Percentiles rank a stretch among this genome's conserved stretches.
Evolutionary conservation across 1,140 invertebrate genomes (phyloP).

Genomic region (Tetragnatha versicolor): DNA sequence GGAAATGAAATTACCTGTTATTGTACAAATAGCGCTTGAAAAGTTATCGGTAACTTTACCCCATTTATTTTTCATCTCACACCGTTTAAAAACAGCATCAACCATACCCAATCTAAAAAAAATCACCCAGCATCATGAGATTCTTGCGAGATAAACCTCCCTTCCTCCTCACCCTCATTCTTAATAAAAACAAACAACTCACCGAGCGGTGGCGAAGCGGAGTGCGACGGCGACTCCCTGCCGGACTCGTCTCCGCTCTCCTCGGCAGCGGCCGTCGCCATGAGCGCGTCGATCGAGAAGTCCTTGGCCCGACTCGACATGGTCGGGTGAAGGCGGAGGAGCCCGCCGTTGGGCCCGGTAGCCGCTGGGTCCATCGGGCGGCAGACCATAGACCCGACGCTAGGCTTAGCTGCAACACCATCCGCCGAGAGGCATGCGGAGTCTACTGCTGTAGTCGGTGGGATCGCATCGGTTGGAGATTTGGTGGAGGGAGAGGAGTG

Average conservation of each 20-base stretch:
- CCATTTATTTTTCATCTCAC: no score
- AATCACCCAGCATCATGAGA: no score
- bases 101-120: no score
- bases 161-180: no score
- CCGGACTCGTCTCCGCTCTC: constrained; percentile 48
- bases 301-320: constrained; percentile 52
- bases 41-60: no score
- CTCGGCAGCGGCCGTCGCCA: constrained; percentile 28
- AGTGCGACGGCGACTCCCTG: constrained; percentile 33
- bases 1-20: no score
- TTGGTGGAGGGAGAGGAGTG: background rate
- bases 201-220: constrained; percentile 39
- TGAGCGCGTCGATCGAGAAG: constrained; percentile 53
- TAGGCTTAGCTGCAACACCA: constrained; percentile 45
- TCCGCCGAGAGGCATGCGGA: background rate
- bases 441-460: background rate
- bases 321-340: constrained; percentile 25
- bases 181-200: no score
- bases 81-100: no score
- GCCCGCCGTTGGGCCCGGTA: constrained; percentile 18
- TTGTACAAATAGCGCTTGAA: no score
- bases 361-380: constrained; percentile 49
- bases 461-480: background rate
- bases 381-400: constrained; percentile 37
- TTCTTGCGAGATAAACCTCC: no score